These are phyloP conservation scores for Scyliorhinus canicula DNA, from an alignment of 2,797 vertebrate species.

Conservation along the genomic window DNA sequence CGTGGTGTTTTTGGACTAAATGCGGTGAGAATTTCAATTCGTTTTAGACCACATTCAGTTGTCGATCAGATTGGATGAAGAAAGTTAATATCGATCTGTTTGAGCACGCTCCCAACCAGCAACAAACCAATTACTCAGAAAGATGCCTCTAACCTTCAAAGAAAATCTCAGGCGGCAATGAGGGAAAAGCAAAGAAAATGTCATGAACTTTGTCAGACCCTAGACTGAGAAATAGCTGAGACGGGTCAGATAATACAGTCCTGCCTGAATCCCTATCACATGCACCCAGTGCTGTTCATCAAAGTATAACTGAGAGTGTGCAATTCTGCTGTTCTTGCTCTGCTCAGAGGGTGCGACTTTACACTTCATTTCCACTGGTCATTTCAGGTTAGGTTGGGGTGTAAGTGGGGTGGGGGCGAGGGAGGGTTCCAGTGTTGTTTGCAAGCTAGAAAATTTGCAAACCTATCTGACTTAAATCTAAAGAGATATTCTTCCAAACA, in stretches of 20 bases:
- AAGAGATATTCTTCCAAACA: neutral
- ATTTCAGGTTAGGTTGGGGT: neutral
- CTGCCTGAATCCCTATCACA: neutral
- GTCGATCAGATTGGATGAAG: neutral
- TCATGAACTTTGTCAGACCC: slow-evolving; percentile 42
- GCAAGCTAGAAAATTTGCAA: neutral
- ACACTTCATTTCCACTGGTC: neutral
- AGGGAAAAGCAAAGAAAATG: slow-evolving; percentile 37
- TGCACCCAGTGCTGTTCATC: neutral
- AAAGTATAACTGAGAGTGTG: neutral
- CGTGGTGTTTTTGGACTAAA: neutral
- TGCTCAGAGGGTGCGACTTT: neutral
- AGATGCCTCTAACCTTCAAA: slow-evolving; percentile 40
- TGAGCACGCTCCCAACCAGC: slow-evolving; percentile 34
- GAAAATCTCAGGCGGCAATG: slow-evolving; percentile 38
- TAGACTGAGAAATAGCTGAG: neutral
- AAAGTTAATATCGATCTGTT: slow-evolving; percentile 37
- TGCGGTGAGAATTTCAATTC: neutral
- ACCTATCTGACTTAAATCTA: neutral
- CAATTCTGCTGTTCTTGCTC: neutral
- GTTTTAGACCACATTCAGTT: neutral
- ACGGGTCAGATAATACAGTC: neutral
- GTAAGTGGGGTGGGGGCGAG: neutral
- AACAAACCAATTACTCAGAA: slow-evolving; percentile 40
- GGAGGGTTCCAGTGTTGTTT: neutral